Evolutionary conservation across 2,797 vertebrate species (phyloP).

Genomic region (Melopsittacus undulatus): DNA sequence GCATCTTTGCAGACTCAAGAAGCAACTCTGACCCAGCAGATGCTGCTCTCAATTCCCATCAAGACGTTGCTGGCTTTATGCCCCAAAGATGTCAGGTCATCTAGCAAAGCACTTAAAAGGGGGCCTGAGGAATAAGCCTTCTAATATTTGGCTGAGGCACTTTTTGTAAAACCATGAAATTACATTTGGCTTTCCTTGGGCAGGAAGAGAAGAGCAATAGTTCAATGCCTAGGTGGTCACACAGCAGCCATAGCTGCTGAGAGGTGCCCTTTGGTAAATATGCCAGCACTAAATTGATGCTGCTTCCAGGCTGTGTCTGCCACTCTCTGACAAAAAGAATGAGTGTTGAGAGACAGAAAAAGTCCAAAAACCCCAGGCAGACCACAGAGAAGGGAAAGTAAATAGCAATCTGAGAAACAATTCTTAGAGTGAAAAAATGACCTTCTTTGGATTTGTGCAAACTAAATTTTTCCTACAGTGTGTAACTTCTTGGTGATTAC

Average conservation of each 20-base stretch:
- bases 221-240: background rate
- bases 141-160: slow-evolving; percentile 3
- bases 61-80: background rate
- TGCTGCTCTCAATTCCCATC: background rate
- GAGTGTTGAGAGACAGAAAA: background rate
- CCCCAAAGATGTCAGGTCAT: background rate
- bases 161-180: slow-evolving; percentile 45
- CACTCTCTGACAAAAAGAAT: slow-evolving; percentile 15
- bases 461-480: background rate
- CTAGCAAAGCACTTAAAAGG: slow-evolving; percentile 20
- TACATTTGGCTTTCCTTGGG: background rate
- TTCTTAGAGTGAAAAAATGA: background rate
- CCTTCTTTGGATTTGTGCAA: slow-evolving; percentile 12
- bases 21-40: background rate
- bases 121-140: background rate
- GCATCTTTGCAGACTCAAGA: background rate
- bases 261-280: slow-evolving; percentile 17
- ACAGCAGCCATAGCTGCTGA: background rate
- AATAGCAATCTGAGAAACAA: background rate
- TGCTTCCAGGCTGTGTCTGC: background rate
- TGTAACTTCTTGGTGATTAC: slow-evolving; percentile 30
- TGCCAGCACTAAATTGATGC: background rate
- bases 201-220: background rate
- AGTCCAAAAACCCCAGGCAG: background rate
- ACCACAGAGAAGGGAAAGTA: background rate